phyloP scores from a whole-genome alignment of 92 coral and sea anemone species.

The Desmophyllum pertusum region DNA sequence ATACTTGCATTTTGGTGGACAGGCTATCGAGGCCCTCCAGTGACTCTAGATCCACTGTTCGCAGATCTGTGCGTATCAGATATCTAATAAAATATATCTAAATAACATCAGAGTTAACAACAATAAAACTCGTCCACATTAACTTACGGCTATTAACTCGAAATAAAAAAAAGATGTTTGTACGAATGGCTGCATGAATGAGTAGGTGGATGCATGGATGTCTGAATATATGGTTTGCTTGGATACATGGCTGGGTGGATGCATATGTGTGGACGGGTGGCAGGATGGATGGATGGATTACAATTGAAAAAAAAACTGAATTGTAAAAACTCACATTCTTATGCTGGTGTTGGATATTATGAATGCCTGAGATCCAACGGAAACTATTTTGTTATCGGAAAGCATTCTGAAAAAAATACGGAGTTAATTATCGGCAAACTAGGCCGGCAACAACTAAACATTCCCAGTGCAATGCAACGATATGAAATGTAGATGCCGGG shows the following conservation, averaged over 20 bases:
- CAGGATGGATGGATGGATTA: background rate
- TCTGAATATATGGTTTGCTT: no score
- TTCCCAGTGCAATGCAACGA: background rate
- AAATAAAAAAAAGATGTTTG: no score
- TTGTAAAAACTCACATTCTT: background rate
- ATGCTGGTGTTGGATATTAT: background rate
- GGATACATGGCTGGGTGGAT: background rate
- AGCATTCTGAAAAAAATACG: background rate
- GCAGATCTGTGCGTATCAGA: background rate
- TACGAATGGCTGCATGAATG: background rate
- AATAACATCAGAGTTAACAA: background rate
- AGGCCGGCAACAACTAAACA: no score
- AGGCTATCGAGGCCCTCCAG: background rate
- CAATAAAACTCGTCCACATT: no score
- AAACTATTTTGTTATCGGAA: background rate
- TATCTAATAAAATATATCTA: background rate
- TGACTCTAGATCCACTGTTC: background rate
- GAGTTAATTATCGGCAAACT: no score
- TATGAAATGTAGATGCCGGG: background rate
- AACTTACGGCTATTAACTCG: no score
- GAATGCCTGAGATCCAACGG: conserved; percentile 6
- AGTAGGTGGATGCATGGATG: no score
- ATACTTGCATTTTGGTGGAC: conserved; percentile 3
- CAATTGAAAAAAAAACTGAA: background rate
- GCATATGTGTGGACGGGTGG: background rate